Percentiles rank a stretch among this genome's conserved stretches.
These are phyloP conservation scores for Mirounga angustirostris DNA, from an alignment of 2,113 vertebrate genomes.

Conservation along the genomic window DNA sequence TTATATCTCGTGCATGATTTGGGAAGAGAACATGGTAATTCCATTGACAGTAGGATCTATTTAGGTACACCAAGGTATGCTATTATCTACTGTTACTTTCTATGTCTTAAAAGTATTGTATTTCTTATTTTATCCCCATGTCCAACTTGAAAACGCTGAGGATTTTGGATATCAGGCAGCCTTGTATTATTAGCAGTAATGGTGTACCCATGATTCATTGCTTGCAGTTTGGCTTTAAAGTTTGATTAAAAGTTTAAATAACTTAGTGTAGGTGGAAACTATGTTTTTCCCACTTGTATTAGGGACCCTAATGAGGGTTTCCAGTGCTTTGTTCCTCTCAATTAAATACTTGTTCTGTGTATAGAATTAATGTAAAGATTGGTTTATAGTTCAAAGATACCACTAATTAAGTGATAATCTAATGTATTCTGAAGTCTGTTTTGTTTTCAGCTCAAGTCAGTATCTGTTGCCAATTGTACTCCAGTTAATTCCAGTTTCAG, in stretches of 20 bases:
- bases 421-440: conserved; percentile 79
- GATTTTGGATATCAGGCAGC: neutral
- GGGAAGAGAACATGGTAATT: neutral
- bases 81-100: neutral
- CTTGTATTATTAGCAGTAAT: neutral
- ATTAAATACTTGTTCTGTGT: conserved; percentile 69
- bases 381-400: conserved; percentile 76
- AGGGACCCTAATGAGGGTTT: neutral
- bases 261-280: neutral
- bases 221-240: conserved; percentile 14
- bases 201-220: neutral
- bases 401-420: conserved; percentile 84
- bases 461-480: conserved; percentile 80
- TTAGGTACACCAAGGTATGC: neutral
- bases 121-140: neutral
- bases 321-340: conserved; percentile 25
- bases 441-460: conserved; percentile 75
- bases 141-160: conserved; percentile 24
- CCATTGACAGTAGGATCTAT: neutral
- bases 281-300: neutral
- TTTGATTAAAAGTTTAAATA: conserved; percentile 50
- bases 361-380: conserved; percentile 76
- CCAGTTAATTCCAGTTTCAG: conserved; percentile 79
- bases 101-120: neutral
- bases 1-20: neutral